A percentile compares a stretch with the other conserved stretches of the same genome.
phyloP scores from a whole-genome alignment of 23 tunicate genomes.

The Halocynthia roretzi region DNA sequence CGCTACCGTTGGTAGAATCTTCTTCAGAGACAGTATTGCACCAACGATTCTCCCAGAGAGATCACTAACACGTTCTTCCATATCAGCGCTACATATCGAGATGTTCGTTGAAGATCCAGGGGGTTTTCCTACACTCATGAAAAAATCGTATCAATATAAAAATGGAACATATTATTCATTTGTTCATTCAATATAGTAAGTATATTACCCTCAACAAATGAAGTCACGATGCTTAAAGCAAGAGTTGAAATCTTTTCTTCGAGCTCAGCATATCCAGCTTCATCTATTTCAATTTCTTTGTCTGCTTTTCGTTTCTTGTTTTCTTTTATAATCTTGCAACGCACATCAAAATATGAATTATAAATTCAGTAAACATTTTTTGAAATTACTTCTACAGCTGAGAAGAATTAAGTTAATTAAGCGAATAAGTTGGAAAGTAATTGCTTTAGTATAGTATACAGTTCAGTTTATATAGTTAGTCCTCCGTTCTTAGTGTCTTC shows the following conservation, averaged over 20 bases:
- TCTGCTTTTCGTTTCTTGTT: no score
- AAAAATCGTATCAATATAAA: neutral
- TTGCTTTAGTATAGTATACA: no score
- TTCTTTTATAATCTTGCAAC: no score
- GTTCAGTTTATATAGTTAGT: no score
- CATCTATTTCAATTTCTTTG: neutral
- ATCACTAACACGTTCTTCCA: slow-evolving; percentile 38
- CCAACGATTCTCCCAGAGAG: slow-evolving; percentile 24
- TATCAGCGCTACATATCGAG: slow-evolving; percentile 28
- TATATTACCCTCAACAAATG: slow-evolving; percentile 31
- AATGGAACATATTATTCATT: neutral
- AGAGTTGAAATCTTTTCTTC: slow-evolving; percentile 57
- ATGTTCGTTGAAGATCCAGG: slow-evolving; percentile 11
- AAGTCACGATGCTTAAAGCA: slow-evolving; percentile 37
- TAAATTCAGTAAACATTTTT: no score
- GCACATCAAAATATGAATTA: no score
- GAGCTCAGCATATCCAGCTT: slow-evolving; percentile 12
- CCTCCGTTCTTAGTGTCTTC: no score
- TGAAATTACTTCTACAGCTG: no score
- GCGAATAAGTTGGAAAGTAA: no score
- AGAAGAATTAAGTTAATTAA: no score
- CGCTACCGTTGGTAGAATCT: slow-evolving; percentile 11
- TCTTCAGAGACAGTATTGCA: slow-evolving; percentile 30
- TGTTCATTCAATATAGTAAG: neutral
- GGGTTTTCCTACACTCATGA: slow-evolving; percentile 1